Conservation (phyloP, 37 sponge, comb jelly and placozoan species). For the Agelas oroides region DNA sequence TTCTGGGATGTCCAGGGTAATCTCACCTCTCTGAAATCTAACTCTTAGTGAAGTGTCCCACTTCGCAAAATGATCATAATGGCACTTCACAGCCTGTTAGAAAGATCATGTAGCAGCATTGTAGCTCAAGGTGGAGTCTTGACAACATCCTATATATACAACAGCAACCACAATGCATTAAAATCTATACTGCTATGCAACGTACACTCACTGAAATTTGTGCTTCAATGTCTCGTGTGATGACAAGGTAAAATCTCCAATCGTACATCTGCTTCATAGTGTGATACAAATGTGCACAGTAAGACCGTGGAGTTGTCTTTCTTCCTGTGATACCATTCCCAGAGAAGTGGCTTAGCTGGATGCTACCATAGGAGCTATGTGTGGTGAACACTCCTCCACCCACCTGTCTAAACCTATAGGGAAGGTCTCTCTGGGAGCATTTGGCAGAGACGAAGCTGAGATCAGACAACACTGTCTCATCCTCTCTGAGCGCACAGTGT, state of each 20-base stretch:
- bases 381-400: neutral
- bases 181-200: too few species aligned
- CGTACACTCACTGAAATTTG: too few species aligned
- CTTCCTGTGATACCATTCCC: neutral
- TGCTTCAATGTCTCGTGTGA: too few species aligned
- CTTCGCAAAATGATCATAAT: too few species aligned
- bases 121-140: too few species aligned
- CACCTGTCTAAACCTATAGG: neutral
- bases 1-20: neutral
- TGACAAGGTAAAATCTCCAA: too few species aligned
- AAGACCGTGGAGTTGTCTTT: neutral
- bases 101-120: too few species aligned
- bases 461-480: neutral
- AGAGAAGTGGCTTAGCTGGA: slow-evolving; percentile 1
- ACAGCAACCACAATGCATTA: too few species aligned
- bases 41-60: neutral
- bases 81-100: too few species aligned
- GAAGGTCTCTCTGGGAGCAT: neutral
- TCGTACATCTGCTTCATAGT: too few species aligned
- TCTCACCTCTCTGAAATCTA: neutral
- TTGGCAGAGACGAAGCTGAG: neutral
- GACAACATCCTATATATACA: too few species aligned
- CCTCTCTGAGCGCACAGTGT: neutral
- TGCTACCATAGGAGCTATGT: neutral
- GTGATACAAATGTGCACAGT: too few species aligned